Conservation (phyloP, 2,797 vertebrate species). For the Danio tinwini region DNA sequence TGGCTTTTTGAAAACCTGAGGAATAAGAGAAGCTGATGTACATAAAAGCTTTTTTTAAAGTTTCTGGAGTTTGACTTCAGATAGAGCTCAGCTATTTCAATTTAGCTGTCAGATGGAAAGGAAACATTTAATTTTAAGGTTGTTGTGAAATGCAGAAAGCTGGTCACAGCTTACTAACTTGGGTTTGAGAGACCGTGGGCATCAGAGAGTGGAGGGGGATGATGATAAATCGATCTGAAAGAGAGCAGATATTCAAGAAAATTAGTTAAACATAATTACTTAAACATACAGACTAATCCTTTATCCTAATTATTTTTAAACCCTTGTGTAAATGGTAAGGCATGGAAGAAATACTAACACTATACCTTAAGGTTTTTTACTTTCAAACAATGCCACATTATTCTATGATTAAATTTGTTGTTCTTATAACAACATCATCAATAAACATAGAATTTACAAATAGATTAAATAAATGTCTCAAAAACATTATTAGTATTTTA, state of each 20-base stretch:
- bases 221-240: slow-evolving; percentile 93
- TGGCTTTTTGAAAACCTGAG: slow-evolving; percentile 95
- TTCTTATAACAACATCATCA: no score
- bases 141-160: slow-evolving; percentile 6
- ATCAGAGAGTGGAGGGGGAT: slow-evolving; percentile 97
- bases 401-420: no score
- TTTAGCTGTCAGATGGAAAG: slow-evolving; percentile 25
- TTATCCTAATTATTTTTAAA: no score
- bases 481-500: no score
- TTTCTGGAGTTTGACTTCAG: neutral
- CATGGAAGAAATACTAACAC: no score
- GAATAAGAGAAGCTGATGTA: slow-evolving; percentile 39
- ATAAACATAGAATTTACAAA: no score
- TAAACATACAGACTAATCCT: no score
- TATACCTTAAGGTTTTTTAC: no score
- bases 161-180: slow-evolving; percentile 76
- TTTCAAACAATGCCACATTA: no score
- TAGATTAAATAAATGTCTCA: no score
- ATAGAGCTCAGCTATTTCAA: neutral
- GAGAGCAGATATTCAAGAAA: slow-evolving; percentile 61
- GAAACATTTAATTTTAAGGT: slow-evolving; percentile 56
- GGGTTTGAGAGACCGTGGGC: slow-evolving; percentile 97
- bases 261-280: neutral
- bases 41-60: slow-evolving; percentile 18
- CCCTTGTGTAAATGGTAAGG: no score